Conservation (phyloP, 2,113 vertebrate genomes). For the Cricetomys ansorgei region DNA sequence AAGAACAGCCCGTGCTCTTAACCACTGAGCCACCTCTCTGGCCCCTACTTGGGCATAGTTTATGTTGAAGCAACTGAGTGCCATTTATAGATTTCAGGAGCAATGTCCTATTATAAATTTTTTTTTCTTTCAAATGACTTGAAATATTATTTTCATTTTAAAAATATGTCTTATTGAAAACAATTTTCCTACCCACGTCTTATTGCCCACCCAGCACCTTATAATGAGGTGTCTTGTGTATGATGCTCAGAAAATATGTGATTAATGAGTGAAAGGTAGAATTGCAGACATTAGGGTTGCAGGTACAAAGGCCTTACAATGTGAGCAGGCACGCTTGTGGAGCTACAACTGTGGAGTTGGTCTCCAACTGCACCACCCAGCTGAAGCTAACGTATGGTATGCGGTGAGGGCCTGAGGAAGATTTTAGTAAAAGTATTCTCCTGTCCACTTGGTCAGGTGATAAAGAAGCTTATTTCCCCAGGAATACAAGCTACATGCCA, state of each 20-base stretch:
- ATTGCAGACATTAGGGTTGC: neutral
- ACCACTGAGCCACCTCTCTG: neutral
- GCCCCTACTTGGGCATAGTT: neutral
- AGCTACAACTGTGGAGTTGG: neutral
- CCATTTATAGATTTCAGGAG: neutral
- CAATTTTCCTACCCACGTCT: too few relatives aligned
- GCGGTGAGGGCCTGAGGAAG: too few relatives aligned
- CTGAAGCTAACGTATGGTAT: rapidly evolving
- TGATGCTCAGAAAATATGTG: neutral
- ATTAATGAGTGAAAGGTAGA: neutral
- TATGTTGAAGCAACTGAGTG: neutral
- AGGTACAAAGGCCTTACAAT: neutral
- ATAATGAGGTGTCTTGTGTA: neutral
- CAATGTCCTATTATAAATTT: neutral
- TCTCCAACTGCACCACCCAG: rapidly evolving
- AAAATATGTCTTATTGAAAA: neutral
- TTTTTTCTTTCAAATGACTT: neutral
- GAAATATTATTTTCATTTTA: neutral
- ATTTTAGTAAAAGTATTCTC: neutral
- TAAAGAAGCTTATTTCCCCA: neutral
- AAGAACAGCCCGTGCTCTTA: neutral
- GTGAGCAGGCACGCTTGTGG: too few relatives aligned
- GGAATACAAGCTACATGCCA: neutral
- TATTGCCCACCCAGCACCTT: neutral
- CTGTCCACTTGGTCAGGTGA: neutral